Conservation (phyloP, 2,888 invertebrate species). For the Penaeus monodon region DNA sequence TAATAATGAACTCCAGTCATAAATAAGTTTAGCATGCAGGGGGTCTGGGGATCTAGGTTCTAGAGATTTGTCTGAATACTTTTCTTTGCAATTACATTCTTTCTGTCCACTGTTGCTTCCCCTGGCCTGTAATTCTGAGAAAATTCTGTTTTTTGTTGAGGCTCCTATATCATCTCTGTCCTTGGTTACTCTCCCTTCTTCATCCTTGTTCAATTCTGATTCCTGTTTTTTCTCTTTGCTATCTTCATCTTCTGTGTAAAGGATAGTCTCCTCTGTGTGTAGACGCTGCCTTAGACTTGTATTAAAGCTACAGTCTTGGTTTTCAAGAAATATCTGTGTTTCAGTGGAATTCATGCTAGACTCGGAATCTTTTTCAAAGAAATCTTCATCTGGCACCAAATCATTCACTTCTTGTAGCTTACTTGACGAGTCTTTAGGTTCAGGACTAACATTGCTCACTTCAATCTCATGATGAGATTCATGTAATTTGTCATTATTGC, state of each 20-base stretch:
- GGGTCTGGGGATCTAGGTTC: background rate
- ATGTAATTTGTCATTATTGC: no score
- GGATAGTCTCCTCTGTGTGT: background rate
- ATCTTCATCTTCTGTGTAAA: background rate
- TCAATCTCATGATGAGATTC: no score
- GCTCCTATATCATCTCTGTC: background rate
- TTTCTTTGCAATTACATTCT: no score
- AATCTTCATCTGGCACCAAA: no score
- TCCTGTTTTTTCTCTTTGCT: background rate
- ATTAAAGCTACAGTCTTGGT: background rate
- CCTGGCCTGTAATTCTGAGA: no score
- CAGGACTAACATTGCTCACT: no score
- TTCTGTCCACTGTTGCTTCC: no score
- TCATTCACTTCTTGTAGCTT: no score
- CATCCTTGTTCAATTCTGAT: background rate
- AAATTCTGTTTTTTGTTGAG: background rate
- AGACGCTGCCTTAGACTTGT: background rate
- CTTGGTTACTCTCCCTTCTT: background rate
- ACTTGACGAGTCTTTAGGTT: no score
- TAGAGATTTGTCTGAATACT: no score
- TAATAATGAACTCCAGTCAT: slow-evolving; percentile 45
- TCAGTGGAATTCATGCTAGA: no score
- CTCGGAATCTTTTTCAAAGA: no score
- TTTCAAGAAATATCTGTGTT: background rate
- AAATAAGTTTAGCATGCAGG: slow-evolving; percentile 36